Conservation (phyloP, 2,888 invertebrate genomes). For the Marronus borbonicus region DNA sequence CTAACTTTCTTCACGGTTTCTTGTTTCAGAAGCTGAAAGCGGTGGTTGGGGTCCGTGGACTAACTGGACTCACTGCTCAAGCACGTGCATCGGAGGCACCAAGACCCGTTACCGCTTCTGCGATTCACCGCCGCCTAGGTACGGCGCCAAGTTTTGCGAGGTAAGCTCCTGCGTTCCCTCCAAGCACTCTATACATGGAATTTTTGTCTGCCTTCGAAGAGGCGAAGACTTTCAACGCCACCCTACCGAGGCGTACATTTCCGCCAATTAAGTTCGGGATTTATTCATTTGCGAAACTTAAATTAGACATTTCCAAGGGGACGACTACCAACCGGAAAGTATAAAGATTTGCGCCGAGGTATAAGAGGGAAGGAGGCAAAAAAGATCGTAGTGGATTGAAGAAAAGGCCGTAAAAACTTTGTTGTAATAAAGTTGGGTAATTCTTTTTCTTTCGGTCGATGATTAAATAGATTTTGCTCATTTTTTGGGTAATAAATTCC, state of each 20-base stretch:
- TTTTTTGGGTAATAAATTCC: not conserved
- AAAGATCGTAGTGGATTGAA: not conserved
- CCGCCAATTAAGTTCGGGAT: slow-evolving; percentile 37
- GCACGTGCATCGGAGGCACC: slow-evolving; percentile 83
- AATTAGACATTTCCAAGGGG: slow-evolving; percentile 36
- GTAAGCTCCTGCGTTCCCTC: slow-evolving; percentile 70
- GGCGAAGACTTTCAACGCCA: not conserved
- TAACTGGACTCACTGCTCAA: slow-evolving; percentile 88
- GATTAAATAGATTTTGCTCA: not conserved
- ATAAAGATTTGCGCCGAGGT: not conserved
- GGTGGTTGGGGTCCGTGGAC: slow-evolving; percentile 87
- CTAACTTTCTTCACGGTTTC: not conserved
- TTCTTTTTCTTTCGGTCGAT: slow-evolving; percentile 5
- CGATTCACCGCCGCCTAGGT: slow-evolving; percentile 89
- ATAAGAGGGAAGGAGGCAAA: not conserved
- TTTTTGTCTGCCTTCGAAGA: not conserved
- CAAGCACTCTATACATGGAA: not conserved
- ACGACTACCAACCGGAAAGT: slow-evolving; percentile 13
- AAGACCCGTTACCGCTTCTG: slow-evolving; percentile 89
- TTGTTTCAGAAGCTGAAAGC: slow-evolving; percentile 79
- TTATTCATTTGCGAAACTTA: slow-evolving; percentile 44
- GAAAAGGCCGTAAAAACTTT: not conserved
- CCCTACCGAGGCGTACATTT: not conserved
- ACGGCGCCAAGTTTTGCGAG: slow-evolving; percentile 92
- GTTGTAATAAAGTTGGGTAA: slow-evolving; percentile 8